These are phyloP conservation scores for Dynastes maya DNA, from an alignment of 2,888 invertebrate genomes.

Conservation along the genomic window DNA sequence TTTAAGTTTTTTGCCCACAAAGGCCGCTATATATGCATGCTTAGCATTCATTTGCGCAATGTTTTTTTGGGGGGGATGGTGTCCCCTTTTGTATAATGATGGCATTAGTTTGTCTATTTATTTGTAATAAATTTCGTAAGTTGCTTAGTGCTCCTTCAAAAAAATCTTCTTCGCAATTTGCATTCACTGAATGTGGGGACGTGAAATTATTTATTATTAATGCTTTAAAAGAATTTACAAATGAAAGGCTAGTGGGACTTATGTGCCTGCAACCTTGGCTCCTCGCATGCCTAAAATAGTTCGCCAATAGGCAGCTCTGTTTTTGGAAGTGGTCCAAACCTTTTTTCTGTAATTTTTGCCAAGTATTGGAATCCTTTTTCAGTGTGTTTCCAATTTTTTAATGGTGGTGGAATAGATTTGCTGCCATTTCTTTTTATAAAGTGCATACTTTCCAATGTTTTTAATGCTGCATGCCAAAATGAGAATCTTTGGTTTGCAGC, in stretches of 20 bases:
- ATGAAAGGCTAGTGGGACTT: conserved; percentile 10
- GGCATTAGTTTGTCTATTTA: not conserved
- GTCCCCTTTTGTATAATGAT: not conserved
- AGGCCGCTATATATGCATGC: conserved; percentile 13
- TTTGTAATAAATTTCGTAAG: not conserved
- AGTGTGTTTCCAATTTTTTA: conserved; percentile 54
- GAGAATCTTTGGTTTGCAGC: conserved; percentile 21
- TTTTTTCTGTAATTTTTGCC: conserved; percentile 48
- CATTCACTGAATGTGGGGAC: conserved; percentile 3
- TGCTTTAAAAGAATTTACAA: not conserved
- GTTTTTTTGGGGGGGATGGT: not conserved
- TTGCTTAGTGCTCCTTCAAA: conserved; percentile 8
- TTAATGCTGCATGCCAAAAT: conserved; percentile 41
- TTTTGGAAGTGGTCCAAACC: conserved; percentile 34
- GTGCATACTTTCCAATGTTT: not conserved
- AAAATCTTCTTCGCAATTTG: conserved; percentile 9
- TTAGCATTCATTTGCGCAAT: conserved; percentile 6
- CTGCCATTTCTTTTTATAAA: no score
- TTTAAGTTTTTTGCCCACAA: not conserved
- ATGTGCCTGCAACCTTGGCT: not conserved
- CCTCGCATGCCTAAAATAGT: not conserved
- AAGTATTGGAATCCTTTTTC: conserved; percentile 51
- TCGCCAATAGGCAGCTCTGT: not conserved
- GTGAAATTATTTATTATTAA: conserved; percentile 12
- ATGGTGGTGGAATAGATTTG: conserved; percentile 48